Conservation (phyloP, 2,797 vertebrate genomes). For the Chelon auratus region DNA sequence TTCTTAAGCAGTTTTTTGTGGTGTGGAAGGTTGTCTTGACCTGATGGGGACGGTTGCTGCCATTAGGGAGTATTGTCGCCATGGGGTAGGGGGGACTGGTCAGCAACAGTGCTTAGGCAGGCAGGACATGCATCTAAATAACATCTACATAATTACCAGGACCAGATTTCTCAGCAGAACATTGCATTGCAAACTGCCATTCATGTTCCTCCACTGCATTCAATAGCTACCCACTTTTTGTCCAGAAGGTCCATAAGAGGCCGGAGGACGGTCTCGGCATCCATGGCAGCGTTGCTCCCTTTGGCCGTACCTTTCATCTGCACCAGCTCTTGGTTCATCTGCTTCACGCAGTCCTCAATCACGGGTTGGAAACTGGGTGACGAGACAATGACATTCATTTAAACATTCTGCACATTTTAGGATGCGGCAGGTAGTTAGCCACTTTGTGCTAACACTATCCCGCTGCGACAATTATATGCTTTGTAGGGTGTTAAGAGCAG, state of each 20-base stretch:
- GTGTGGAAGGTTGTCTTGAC: too few species aligned
- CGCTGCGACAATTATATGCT: conserved; percentile 17
- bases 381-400: conserved; percentile 29
- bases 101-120: too few species aligned
- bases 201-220: background rate
- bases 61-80: too few species aligned
- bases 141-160: too few species aligned
- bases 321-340: conserved; percentile 94
- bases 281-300: conserved; percentile 90
- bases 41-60: too few species aligned
- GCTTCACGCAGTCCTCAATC: conserved; percentile 94
- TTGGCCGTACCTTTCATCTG: conserved; percentile 91
- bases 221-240: conserved; percentile 89
- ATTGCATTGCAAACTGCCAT: background rate
- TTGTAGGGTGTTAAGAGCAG: conserved; percentile 19
- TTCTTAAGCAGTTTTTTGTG: too few species aligned
- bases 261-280: conserved; percentile 93
- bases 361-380: conserved; percentile 90
- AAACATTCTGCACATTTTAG: background rate
- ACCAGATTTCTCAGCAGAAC: too few species aligned
- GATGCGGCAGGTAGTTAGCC: background rate
- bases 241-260: conserved; percentile 98
- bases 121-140: too few species aligned
- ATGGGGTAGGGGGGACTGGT: too few species aligned
- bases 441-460: conserved; percentile 9